Percentiles rank a stretch among this genome's conserved stretches.
Evolutionary conservation across 2,113 vertebrate genomes (phyloP).

Genomic region (Rhinolophus ferrumequinum): DNA sequence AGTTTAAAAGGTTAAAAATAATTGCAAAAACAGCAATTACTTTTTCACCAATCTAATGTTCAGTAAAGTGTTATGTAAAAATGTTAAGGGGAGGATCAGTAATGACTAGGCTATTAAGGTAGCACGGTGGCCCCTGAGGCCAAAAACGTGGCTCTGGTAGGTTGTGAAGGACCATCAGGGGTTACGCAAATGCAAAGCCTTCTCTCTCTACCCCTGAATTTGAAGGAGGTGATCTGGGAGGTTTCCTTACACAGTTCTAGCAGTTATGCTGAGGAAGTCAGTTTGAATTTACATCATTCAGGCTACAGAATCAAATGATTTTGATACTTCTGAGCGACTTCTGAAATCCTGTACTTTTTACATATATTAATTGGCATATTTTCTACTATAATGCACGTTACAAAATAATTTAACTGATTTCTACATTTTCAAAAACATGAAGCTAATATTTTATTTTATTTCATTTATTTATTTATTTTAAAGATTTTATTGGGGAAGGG

Average conservation of each 20-base stretch:
- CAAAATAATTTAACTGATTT: slow-evolving; percentile 25
- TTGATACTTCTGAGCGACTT: background rate
- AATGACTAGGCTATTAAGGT: background rate
- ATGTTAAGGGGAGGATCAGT: background rate
- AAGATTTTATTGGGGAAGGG: too few species aligned
- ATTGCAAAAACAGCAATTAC: too few species aligned
- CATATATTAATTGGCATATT: background rate
- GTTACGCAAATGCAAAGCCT: background rate
- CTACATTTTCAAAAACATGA: slow-evolving; percentile 15
- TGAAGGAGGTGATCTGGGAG: background rate
- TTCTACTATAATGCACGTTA: background rate
- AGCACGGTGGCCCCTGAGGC: background rate
- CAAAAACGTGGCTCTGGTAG: background rate
- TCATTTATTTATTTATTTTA: too few species aligned
- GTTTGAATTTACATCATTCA: slow-evolving; percentile 25
- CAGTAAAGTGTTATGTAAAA: background rate
- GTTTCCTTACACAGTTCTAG: background rate
- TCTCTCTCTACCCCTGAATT: background rate
- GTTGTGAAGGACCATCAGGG: background rate
- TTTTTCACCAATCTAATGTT: background rate
- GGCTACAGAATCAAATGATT: slow-evolving; percentile 24
- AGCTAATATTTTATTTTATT: slow-evolving; percentile 28
- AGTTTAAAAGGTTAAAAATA: too few species aligned
- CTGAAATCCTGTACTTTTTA: background rate
- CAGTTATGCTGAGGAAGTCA: background rate